phyloP scores from a whole-genome alignment of 2,888 invertebrate species.

The Tridacna gigas region DNA sequence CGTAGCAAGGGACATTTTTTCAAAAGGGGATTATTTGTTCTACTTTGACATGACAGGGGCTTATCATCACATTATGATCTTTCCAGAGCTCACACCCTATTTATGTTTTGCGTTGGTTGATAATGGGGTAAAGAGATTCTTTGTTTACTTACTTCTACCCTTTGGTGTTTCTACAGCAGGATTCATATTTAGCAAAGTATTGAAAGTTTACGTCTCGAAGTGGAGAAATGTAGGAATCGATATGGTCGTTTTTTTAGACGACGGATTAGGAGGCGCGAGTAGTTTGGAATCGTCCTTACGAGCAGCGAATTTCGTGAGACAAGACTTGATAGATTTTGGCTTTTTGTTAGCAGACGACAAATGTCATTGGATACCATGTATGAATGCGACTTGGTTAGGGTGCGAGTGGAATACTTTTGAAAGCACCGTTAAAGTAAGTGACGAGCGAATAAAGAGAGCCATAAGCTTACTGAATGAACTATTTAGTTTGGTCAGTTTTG shows the following conservation, averaged over 20 bases:
- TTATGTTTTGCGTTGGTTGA: slow-evolving; percentile 39
- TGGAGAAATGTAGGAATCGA: slow-evolving; percentile 28
- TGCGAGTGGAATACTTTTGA: background rate
- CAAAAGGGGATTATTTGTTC: slow-evolving; percentile 31
- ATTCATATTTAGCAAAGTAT: slow-evolving; percentile 35
- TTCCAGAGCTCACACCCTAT: slow-evolving; percentile 29
- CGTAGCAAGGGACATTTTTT: slow-evolving; percentile 34
- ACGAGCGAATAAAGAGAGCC: background rate
- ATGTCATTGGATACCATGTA: background rate
- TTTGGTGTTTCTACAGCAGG: slow-evolving; percentile 46
- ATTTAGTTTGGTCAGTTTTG: background rate
- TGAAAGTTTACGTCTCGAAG: slow-evolving; percentile 29
- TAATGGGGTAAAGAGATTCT: slow-evolving; percentile 16
- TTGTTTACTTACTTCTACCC: slow-evolving; percentile 37
- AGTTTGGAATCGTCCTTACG: background rate
- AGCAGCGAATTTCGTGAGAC: background rate
- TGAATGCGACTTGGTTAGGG: background rate
- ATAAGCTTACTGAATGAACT: background rate
- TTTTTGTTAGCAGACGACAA: slow-evolving; percentile 4
- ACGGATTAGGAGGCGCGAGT: slow-evolving; percentile 32
- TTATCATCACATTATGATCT: slow-evolving; percentile 46
- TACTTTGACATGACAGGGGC: slow-evolving; percentile 29
- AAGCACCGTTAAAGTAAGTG: background rate
- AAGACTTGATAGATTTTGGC: background rate
- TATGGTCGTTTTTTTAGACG: slow-evolving; percentile 41